phyloP scores from a whole-genome alignment of 2,797 vertebrate genomes.

The Phaenicophaeus curvirostris region DNA sequence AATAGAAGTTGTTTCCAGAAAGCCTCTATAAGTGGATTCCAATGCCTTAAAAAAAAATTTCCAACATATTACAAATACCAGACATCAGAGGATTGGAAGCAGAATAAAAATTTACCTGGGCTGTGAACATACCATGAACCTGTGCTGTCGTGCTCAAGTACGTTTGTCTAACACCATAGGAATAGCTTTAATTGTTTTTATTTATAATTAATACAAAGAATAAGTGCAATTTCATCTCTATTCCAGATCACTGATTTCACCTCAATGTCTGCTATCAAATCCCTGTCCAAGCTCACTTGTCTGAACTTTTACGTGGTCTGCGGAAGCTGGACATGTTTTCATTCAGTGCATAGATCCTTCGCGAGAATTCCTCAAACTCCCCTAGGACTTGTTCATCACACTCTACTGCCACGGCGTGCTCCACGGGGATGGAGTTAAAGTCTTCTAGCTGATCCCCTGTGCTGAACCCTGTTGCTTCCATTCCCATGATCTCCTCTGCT shows the following conservation, averaged over 20 bases:
- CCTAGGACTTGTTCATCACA: constrained; percentile 96
- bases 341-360: constrained; percentile 95
- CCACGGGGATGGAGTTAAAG: constrained; percentile 92
- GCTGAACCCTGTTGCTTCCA: constrained; percentile 86
- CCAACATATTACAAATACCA: constrained; percentile 40
- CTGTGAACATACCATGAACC: constrained; percentile 52
- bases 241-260: background rate
- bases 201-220: constrained; percentile 82
- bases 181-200: constrained; percentile 58
- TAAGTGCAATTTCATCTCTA: constrained; percentile 87
- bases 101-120: constrained; percentile 59
- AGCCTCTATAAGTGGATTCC: constrained; percentile 46
- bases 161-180: constrained; percentile 63
- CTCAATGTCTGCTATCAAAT: background rate
- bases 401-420: constrained; percentile 94
- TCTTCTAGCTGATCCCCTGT: constrained; percentile 85
- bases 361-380: constrained; percentile 96
- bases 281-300: constrained; percentile 83
- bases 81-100: constrained; percentile 47
- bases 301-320: constrained; percentile 91
- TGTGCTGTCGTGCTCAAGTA: constrained; percentile 39
- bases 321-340: constrained; percentile 96
- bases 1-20: constrained; percentile 37
- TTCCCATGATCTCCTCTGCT: constrained; percentile 95
- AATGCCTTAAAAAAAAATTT: background rate